A percentile compares a stretch with the other conserved stretches of the same genome.
These are phyloP conservation scores for Galago senegalensis DNA, from an alignment of 2,797 vertebrate species.

Conservation along the genomic window DNA sequence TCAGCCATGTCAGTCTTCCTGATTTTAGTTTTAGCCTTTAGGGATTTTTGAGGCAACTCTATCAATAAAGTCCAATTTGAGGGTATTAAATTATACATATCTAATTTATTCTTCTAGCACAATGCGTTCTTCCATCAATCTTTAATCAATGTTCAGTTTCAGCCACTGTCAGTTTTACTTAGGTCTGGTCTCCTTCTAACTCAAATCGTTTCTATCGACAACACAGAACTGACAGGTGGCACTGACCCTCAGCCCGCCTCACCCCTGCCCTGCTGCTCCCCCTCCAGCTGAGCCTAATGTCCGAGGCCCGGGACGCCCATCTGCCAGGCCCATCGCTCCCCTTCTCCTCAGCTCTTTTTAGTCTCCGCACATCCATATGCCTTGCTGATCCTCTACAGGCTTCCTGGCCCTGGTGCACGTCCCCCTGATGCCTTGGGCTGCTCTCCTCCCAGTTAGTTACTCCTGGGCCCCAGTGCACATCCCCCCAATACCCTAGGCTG, in stretches of 20 bases:
- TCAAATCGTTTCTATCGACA: fast-evolving
- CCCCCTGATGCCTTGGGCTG: fast-evolving
- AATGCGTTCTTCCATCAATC: background rate
- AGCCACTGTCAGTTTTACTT: background rate
- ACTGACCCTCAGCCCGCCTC: too few relatives aligned
- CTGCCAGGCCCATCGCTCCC: background rate
- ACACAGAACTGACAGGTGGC: background rate
- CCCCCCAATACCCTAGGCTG: too few relatives aligned
- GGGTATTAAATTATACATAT: background rate
- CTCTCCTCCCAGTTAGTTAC: background rate
- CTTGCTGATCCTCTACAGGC: background rate
- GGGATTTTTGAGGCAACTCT: constrained; percentile 1
- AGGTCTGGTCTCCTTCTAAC: background rate
- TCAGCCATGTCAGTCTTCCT: background rate
- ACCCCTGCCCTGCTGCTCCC: background rate
- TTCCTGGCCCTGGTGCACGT: fast-evolving
- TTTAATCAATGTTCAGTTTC: background rate
- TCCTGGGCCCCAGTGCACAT: too few relatives aligned
- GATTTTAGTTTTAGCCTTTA: background rate
- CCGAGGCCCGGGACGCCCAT: background rate
- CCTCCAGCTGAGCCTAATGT: fast-evolving
- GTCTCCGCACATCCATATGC: background rate
- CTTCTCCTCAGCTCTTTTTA: too few relatives aligned
- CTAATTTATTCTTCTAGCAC: background rate
- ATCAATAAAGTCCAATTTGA: constrained; percentile 20